Conservation (phyloP, 2,113 vertebrate genomes). For the Centropristis striata region DNA sequence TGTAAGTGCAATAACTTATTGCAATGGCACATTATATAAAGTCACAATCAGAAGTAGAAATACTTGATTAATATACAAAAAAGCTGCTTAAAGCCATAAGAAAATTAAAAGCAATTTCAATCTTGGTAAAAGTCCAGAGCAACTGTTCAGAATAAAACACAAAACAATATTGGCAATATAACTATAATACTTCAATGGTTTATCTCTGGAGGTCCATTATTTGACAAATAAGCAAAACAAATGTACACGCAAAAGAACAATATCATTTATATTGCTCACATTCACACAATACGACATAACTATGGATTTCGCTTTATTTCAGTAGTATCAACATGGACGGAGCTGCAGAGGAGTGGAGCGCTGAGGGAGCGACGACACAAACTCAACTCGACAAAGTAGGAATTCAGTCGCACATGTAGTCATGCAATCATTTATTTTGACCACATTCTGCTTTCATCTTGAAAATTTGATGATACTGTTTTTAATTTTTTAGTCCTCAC, state of each 20-base stretch:
- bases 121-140: conserved; percentile 61
- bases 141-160: conserved; percentile 61
- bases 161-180: conserved; percentile 65
- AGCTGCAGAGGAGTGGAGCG: conserved; percentile 68
- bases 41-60: conserved; percentile 76
- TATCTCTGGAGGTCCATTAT: conserved; percentile 74
- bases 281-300: conserved; percentile 76
- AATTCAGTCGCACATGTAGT: conserved; percentile 36
- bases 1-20: conserved; percentile 92
- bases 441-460: conserved; percentile 30
- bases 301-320: conserved; percentile 77
- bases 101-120: conserved; percentile 71
- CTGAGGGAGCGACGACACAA: conserved; percentile 31
- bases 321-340: conserved; percentile 85
- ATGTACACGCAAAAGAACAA: conserved; percentile 79
- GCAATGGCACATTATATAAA: conserved; percentile 72
- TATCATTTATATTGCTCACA: conserved; percentile 69
- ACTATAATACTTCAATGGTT: conserved; percentile 76
- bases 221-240: conserved; percentile 75
- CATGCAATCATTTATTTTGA: conserved; percentile 8
- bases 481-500: conserved; percentile 1
- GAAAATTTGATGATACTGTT: not conserved
- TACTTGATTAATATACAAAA: conserved; percentile 79
- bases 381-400: conserved; percentile 35
- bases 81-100: conserved; percentile 76